Percentiles rank a stretch among this genome's conserved stretches.
These are phyloP conservation scores for Parasteatoda tepidariorum DNA, from an alignment of 1,140 invertebrate species.

Conservation along the genomic window DNA sequence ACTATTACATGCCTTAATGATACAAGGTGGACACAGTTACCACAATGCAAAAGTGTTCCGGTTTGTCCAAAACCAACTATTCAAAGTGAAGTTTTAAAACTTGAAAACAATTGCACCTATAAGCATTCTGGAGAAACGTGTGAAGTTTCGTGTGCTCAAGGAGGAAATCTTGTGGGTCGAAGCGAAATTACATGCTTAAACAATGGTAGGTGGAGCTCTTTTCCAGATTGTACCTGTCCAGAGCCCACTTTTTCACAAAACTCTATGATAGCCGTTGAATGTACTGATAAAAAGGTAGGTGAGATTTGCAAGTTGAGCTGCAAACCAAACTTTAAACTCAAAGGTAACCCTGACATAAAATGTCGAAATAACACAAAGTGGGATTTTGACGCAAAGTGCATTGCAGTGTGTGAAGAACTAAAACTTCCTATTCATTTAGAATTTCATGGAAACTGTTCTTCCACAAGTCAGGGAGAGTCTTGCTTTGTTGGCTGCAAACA, in stretches of 20 bases:
- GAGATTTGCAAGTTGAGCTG: background rate
- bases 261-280: background rate
- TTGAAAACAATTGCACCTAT: background rate
- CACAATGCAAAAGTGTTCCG: background rate
- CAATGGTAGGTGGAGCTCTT: background rate
- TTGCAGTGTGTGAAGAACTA: no score
- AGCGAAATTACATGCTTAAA: background rate
- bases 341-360: no score
- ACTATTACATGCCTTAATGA: background rate
- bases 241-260: background rate
- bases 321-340: background rate
- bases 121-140: background rate
- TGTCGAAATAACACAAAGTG: no score
- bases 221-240: constrained; percentile 11
- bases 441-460: no score
- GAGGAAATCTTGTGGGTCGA: background rate
- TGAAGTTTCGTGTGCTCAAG: background rate
- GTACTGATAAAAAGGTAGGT: background rate
- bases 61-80: background rate
- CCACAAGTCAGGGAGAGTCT: no score
- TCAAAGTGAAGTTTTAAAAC: background rate
- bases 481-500: background rate
- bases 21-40: background rate
- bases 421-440: no score
- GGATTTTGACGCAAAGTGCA: no score